phyloP scores from a whole-genome alignment of 2,888 invertebrate genomes.

The Zaprionus obscuricornis region DNA sequence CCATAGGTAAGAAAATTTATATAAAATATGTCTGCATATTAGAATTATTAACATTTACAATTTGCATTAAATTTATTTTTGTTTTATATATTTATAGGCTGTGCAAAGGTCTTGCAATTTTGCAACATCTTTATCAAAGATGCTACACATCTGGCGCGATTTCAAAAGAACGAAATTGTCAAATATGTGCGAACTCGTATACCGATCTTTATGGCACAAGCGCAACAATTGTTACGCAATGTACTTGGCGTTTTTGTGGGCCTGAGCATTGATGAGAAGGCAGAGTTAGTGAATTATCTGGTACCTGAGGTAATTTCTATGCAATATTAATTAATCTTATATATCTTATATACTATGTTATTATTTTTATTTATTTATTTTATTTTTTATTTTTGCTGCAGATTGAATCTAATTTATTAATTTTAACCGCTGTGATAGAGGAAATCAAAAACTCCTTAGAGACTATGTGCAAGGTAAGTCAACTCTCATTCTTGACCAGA shows the following conservation, averaged over 20 bases:
- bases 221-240: slow-evolving; percentile 86
- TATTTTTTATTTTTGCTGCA: slow-evolving; percentile 59
- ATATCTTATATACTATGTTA: neutral
- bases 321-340: neutral
- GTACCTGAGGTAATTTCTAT: slow-evolving; percentile 86
- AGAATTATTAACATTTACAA: neutral
- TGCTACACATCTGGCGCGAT: slow-evolving; percentile 86
- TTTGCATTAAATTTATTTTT: neutral
- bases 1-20: no score
- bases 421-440: slow-evolving; percentile 85
- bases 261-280: slow-evolving; percentile 85
- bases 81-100: slow-evolving; percentile 74
- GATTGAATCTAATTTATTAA: slow-evolving; percentile 87
- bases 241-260: slow-evolving; percentile 86
- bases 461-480: slow-evolving; percentile 85
- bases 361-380: neutral
- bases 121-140: slow-evolving; percentile 88
- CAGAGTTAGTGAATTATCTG: slow-evolving; percentile 87
- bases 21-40: no score
- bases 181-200: slow-evolving; percentile 87
- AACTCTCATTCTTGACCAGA: neutral
- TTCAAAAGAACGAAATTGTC: slow-evolving; percentile 88
- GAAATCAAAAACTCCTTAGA: slow-evolving; percentile 86
- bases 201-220: slow-evolving; percentile 87
- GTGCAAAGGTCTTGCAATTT: slow-evolving; percentile 85